phyloP scores from a whole-genome alignment of 2,113 vertebrate genomes.

The Ginglymostoma cirratum region DNA sequence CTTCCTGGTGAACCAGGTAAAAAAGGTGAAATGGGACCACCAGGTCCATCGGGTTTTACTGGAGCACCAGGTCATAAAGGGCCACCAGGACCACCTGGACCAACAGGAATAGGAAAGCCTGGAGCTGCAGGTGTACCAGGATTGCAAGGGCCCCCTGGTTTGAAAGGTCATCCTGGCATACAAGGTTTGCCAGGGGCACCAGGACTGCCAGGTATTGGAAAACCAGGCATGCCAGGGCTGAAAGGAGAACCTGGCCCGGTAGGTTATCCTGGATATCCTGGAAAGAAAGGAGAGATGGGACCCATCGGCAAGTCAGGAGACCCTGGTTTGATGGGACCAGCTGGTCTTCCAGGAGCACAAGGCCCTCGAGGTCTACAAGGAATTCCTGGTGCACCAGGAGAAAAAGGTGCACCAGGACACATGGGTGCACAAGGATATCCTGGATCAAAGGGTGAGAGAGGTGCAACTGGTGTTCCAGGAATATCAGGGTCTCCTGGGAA shows the following conservation, averaged over 20 bases:
- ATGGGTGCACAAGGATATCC: slow-evolving; percentile 56
- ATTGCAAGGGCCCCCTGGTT: slow-evolving; percentile 56
- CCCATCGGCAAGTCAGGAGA: slow-evolving; percentile 60
- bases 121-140: slow-evolving; percentile 68
- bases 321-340: slow-evolving; percentile 58
- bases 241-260: slow-evolving; percentile 62
- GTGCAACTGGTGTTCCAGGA: slow-evolving; percentile 62
- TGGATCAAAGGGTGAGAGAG: slow-evolving; percentile 67
- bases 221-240: slow-evolving; percentile 59
- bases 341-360: slow-evolving; percentile 57
- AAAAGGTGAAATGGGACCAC: slow-evolving; percentile 73
- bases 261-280: slow-evolving; percentile 57
- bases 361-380: slow-evolving; percentile 60
- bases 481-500: slow-evolving; percentile 83
- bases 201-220: slow-evolving; percentile 65
- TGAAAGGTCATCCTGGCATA: slow-evolving; percentile 62
- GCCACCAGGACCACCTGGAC: slow-evolving; percentile 67
- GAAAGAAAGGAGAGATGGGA: slow-evolving; percentile 63
- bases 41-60: slow-evolving; percentile 67
- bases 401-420: slow-evolving; percentile 64
- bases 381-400: slow-evolving; percentile 55
- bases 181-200: slow-evolving; percentile 59
- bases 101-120: slow-evolving; percentile 62
- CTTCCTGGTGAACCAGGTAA: slow-evolving; percentile 77
- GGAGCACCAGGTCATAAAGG: slow-evolving; percentile 80